These are phyloP conservation scores for Ancistrus triradiatus DNA, from an alignment of 2,113 vertebrate species.

Conservation along the genomic window DNA sequence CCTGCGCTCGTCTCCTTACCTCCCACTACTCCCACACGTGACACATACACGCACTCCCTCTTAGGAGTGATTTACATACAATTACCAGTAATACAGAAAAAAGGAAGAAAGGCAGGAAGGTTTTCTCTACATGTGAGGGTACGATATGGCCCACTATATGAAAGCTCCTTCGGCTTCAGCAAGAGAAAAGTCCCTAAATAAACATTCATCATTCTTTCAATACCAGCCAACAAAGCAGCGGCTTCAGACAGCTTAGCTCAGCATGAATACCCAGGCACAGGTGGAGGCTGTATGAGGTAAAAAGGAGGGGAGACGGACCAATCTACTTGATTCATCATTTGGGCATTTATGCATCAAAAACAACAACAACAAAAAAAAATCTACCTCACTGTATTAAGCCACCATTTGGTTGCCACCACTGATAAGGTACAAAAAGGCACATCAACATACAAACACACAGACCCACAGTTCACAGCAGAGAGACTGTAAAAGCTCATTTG, in stretches of 20 bases:
- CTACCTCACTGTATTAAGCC: constrained; percentile 64
- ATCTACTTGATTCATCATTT: constrained; percentile 67
- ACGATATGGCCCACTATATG: too few relatives aligned
- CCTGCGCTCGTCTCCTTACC: too few relatives aligned
- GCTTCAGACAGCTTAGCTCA: too few relatives aligned
- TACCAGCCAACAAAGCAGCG: constrained; percentile 81
- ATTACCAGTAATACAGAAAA: too few relatives aligned
- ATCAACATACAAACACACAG: neutral
- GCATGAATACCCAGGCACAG: constrained; percentile 83
- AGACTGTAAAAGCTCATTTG: too few relatives aligned
- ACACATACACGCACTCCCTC: too few relatives aligned
- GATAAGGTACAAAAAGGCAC: constrained; percentile 56
- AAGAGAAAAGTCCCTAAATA: constrained; percentile 84
- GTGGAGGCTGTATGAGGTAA: constrained; percentile 16
- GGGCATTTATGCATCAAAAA: constrained; percentile 70
- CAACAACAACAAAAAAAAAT: too few relatives aligned
- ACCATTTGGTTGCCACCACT: constrained; percentile 54
- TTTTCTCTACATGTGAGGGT: too few relatives aligned
- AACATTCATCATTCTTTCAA: constrained; percentile 92
- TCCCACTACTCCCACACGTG: too few relatives aligned
- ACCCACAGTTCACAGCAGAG: neutral
- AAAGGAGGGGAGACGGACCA: constrained; percentile 60
- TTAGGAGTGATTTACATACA: too few relatives aligned
- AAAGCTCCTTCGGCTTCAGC: too few relatives aligned
- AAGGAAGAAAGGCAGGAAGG: too few relatives aligned